A percentile compares a stretch with the other conserved stretches of the same genome.
These are phyloP conservation scores for Tamandua tetradactyla DNA, from an alignment of 2,797 vertebrate genomes.

Conservation along the genomic window DNA sequence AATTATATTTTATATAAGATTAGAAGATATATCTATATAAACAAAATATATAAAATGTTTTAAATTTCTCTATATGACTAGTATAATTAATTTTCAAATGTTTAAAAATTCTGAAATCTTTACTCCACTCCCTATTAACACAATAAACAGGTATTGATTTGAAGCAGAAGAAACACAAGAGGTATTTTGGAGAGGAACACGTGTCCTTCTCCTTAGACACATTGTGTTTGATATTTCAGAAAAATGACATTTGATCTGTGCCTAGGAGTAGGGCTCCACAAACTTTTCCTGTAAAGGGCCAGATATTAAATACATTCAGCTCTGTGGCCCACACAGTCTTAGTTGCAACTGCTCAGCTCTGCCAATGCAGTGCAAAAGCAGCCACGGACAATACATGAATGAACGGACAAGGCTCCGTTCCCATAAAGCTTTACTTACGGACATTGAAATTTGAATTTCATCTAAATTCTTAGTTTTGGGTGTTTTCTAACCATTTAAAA, in stretches of 20 bases:
- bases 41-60: not conserved
- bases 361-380: not conserved
- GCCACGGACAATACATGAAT: not conserved
- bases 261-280: not conserved
- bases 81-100: not conserved
- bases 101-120: not conserved
- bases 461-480: not conserved
- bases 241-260: conserved; percentile 20
- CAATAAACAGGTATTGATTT: not conserved
- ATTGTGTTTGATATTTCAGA: not conserved
- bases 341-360: not conserved
- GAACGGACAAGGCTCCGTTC: not conserved
- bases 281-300: not conserved
- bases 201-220: not conserved
- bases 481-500: not conserved
- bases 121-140: not conserved
- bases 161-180: not conserved
- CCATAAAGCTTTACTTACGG: not conserved
- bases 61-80: not conserved
- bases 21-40: not conserved
- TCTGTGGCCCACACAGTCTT: not conserved
- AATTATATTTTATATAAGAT: not conserved
- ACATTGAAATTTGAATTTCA: not conserved
- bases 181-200: not conserved
- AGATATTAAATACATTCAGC: not conserved